phyloP scores from a whole-genome alignment of 2,113 vertebrate genomes.

The Lonchura striata region DNA sequence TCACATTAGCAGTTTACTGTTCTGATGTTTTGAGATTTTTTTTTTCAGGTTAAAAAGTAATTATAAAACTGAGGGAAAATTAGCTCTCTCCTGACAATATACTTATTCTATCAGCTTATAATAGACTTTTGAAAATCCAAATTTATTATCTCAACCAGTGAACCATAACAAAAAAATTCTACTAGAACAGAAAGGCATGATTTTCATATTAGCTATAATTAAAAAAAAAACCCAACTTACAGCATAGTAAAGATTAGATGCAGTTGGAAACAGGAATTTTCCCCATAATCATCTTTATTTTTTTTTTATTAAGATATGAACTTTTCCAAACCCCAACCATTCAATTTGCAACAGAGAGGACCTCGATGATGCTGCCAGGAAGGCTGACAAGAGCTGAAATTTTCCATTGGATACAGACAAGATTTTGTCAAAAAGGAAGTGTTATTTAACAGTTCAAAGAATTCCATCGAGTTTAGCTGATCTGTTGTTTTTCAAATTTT shows the following conservation, averaged over 20 bases:
- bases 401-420: not conserved
- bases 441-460: not conserved
- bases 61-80: not conserved
- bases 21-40: not conserved
- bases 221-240: not conserved
- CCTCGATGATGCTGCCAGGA: not conserved
- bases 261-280: not conserved
- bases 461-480: not conserved
- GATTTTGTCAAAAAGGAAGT: not conserved
- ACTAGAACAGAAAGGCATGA: not conserved
- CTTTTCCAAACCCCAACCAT: not conserved
- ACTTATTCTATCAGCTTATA: not conserved
- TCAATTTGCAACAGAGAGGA: not conserved
- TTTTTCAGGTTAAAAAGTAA: not conserved
- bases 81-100: not conserved
- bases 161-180: not conserved
- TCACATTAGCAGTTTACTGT: not conserved
- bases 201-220: not conserved
- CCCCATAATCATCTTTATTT: not conserved
- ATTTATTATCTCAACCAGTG: not conserved
- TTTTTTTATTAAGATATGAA: not conserved
- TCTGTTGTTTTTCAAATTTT: not conserved
- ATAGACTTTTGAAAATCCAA: not conserved
- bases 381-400: not conserved
- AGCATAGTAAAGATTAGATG: not conserved